Percentiles rank a stretch among this genome's conserved stretches.
phyloP scores from a whole-genome alignment of 2,888 invertebrate species.

The Acrocera orbiculus region DNA sequence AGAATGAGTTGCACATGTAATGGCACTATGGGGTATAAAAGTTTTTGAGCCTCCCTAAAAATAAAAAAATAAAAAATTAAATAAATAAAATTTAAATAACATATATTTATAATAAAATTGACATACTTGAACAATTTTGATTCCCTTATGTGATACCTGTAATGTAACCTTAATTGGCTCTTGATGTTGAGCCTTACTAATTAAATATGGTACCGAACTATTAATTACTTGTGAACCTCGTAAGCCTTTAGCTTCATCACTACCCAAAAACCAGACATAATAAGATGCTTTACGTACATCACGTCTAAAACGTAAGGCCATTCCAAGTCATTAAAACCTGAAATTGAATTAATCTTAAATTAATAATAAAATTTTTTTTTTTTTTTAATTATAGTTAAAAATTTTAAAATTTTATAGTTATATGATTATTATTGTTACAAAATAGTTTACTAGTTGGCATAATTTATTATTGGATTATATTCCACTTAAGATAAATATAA shows the following conservation, averaged over 20 bases:
- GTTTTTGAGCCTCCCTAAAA: slow-evolving; percentile 58
- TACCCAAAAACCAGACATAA: slow-evolving; percentile 89
- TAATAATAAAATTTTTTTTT: no score
- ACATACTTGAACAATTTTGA: slow-evolving; percentile 75
- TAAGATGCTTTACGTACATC: slow-evolving; percentile 82
- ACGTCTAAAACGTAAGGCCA: slow-evolving; percentile 65
- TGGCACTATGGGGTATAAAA: slow-evolving; percentile 83
- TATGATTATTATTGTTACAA: no score
- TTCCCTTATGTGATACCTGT: slow-evolving; percentile 79
- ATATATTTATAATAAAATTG: neutral
- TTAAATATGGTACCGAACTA: slow-evolving; percentile 66
- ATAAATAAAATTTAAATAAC: neutral
- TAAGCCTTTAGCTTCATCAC: slow-evolving; percentile 81
- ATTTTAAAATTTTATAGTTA: no score
- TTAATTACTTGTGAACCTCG: slow-evolving; percentile 71
- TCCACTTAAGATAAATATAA: no score
- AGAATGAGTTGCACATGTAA: slow-evolving; percentile 77
- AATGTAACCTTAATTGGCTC: slow-evolving; percentile 82
- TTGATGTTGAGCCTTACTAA: slow-evolving; percentile 67
- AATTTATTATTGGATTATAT: no score
- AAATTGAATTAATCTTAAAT: no score
- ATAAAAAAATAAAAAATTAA: slow-evolving; percentile 1
- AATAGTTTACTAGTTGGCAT: no score
- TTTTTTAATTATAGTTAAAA: no score
- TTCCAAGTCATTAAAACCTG: no score